Evolutionary conservation across 2,113 vertebrate genomes (phyloP).

Genomic region (Pampusana beccarii): DNA sequence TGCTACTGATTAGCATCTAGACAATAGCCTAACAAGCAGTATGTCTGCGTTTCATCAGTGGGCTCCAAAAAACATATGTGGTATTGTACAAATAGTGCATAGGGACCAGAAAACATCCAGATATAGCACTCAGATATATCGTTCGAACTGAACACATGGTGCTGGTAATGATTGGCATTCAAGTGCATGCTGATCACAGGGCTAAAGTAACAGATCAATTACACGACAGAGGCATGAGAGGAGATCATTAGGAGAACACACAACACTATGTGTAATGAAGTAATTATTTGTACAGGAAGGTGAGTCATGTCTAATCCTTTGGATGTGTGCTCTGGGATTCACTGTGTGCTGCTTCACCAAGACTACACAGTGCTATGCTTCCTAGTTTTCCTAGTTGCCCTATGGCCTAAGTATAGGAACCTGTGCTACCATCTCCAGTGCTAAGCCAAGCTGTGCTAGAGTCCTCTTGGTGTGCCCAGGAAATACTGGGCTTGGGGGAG

Average conservation of each 20-base stretch:
- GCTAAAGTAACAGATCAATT: not conserved
- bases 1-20: not conserved
- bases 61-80: conserved; percentile 9
- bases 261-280: not conserved
- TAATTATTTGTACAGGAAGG: not conserved
- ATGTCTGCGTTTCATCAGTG: not conserved
- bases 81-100: not conserved
- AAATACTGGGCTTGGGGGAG: not conserved
- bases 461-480: not conserved
- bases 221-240: not conserved
- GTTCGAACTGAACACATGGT: conserved; percentile 22
- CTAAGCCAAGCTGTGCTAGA: not conserved
- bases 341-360: not conserved
- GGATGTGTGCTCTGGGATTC: not conserved
- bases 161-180: not conserved
- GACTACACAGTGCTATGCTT: not conserved
- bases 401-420: not conserved
- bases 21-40: not conserved
- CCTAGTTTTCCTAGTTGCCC: not conserved
- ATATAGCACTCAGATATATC: not conserved
- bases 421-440: not conserved
- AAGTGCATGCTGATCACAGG: not conserved
- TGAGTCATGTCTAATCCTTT: not conserved
- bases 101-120: conserved; percentile 12
- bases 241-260: not conserved